Base-by-base conservation (phyloP, 1,140 invertebrate genomes). In the Bombus turneri region DNA sequence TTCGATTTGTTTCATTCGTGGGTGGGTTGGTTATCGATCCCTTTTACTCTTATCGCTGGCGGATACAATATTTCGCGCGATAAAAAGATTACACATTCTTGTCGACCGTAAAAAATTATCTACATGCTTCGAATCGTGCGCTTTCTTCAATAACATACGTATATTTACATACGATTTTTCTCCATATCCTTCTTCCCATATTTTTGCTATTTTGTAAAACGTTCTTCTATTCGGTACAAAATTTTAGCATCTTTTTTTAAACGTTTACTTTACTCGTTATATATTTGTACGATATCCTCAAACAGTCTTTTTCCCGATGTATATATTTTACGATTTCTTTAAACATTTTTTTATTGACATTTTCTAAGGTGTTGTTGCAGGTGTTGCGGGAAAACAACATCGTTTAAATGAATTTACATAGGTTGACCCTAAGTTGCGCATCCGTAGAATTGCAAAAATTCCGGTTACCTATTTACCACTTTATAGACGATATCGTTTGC, bases 21-120 rank as follows among this genome's bases (percentile, higher is more conserved):
- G 31, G 74, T 76, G 43, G 53, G 31, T 59, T 28, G 53, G 53
- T 9, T 57, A 76, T 76, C 74, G 74, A 76, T 59, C 34, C 34
- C 25, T 39, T 76, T 59, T 37, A 37, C 53, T 53, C 43, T 76
- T 76, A 76, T 76, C 74, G 53, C 34, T 12, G 5, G 6, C 12
- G 31, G 73, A 57, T 57, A 75, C 47, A 34, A 28, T 76, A 59
- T 59, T 76, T 59, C 53, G 13, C 34, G 10, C 34, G 53, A 76
- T 76, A 76, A 76, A 76, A 76, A 10, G 6, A 34, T 34, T 18
- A 12, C 28, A 39, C 34, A 25, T 13, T 34, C 47, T 76, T 47
- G 25, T 18, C 28, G 13, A 18, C 15, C 66, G 9, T 73, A 47
- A 25, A 12, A 37, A 72, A 15, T 41, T n/a, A 72, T 41, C 39